Conservation (phyloP, 2,113 vertebrate genomes). For the Dromas ardeola region DNA sequence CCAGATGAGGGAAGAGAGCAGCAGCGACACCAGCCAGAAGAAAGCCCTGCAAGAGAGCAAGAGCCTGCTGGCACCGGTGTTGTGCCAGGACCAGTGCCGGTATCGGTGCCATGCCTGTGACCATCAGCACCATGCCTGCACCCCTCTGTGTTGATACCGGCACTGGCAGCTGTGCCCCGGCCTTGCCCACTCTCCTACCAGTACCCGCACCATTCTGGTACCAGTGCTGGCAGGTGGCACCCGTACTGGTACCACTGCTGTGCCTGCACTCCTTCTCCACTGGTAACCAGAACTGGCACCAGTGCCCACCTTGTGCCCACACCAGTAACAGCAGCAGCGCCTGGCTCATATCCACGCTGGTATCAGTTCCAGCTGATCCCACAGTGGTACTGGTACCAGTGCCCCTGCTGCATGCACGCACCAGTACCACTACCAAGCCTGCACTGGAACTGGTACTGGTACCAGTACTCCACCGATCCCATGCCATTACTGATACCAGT, state of each 20-base stretch:
- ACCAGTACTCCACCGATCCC: neutral
- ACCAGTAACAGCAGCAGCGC: neutral
- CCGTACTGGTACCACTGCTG: neutral
- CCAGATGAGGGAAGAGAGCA: constrained; percentile 75
- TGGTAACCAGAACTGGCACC: neutral
- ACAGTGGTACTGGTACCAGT: neutral
- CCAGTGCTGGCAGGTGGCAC: neutral
- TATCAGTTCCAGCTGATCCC: neutral
- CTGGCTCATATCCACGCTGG: neutral
- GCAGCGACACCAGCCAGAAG: constrained; percentile 75
- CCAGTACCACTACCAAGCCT: neutral
- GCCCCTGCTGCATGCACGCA: accelerated
- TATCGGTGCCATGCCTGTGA: accelerated
- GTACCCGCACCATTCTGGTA: neutral
- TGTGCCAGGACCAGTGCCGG: neutral
- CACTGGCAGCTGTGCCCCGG: neutral
- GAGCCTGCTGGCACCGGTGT: neutral
- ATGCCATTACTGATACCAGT: neutral
- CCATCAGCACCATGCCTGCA: accelerated
- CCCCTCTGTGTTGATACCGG: too few species aligned
- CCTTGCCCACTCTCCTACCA: neutral
- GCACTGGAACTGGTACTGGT: neutral
- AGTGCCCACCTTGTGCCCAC: neutral
- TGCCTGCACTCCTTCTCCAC: neutral
- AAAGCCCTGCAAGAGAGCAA: constrained; percentile 59